These are phyloP conservation scores for Cranoglanis bouderius DNA, from an alignment of 2,113 vertebrate genomes.

Conservation along the genomic window DNA sequence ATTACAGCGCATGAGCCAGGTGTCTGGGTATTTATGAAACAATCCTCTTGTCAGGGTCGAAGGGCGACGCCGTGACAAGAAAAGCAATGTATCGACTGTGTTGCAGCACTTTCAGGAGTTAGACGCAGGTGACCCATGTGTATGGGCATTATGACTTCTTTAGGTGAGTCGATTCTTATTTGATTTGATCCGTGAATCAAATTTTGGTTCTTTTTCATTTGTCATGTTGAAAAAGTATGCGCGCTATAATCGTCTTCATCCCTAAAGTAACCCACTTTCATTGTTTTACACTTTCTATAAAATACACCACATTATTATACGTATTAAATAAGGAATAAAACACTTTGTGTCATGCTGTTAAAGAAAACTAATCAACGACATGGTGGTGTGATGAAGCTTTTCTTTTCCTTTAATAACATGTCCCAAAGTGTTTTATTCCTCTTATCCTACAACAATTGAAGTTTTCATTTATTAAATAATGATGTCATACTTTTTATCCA, in stretches of 20 bases:
- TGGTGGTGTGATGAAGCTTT: not conserved
- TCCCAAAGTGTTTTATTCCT: not conserved
- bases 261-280: not conserved
- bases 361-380: not conserved
- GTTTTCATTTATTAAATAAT: not conserved
- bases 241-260: not conserved
- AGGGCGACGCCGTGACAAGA: constrained; percentile 36
- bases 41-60: constrained; percentile 53
- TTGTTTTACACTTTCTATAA: not conserved
- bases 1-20: constrained; percentile 51
- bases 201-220: not conserved
- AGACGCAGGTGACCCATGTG: not conserved
- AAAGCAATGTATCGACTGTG: constrained; percentile 50
- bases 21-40: constrained; percentile 57
- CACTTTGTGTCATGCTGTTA: not conserved
- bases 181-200: not conserved
- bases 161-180: not conserved
- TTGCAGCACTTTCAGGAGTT: constrained; percentile 43
- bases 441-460: not conserved
- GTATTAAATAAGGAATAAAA: not conserved
- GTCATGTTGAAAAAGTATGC: not conserved
- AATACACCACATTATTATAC: not conserved
- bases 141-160: not conserved
- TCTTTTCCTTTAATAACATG: not conserved
- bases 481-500: too few relatives aligned